Evolutionary conservation across 2,888 invertebrate genomes (phyloP).

Genomic region (Andrena minutula): DNA sequence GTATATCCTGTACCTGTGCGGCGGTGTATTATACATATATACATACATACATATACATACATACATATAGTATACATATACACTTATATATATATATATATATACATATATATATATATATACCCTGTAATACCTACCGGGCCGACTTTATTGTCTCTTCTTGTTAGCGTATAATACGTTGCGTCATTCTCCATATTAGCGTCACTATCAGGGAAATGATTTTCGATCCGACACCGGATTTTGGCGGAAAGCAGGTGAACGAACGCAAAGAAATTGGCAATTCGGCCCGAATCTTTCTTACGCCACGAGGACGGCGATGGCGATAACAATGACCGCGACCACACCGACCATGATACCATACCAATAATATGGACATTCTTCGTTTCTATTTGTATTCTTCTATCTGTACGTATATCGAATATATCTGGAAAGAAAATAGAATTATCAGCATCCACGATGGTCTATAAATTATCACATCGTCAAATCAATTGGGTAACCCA

Average conservation of each 20-base stretch:
- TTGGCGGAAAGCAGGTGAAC: not conserved
- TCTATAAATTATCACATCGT: too few relatives aligned
- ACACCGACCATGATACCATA: constrained; percentile 2
- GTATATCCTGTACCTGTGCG: constrained; percentile 24
- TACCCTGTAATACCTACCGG: constrained; percentile 33
- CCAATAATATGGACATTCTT: constrained; percentile 22
- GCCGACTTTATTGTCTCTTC: constrained; percentile 67
- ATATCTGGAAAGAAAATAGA: constrained; percentile 19
- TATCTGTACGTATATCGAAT: constrained; percentile 43
- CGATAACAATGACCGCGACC: constrained; percentile 24
- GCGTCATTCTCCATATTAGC: constrained; percentile 49
- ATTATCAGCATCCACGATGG: not conserved
- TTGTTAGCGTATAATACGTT: constrained; percentile 51
- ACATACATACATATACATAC: not conserved
- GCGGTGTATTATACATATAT: not conserved
- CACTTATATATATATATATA: too few relatives aligned
- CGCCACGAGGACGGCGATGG: not conserved
- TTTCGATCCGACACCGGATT: constrained; percentile 20
- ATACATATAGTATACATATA: not conserved
- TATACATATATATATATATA: not conserved
- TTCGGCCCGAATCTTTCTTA: not conserved
- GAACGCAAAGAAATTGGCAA: not conserved
- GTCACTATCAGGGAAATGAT: constrained; percentile 23
- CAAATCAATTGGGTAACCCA: too few relatives aligned
- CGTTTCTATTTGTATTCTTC: constrained; percentile 50